Base-by-base conservation (phyloP, 2,113 vertebrate genomes). In the Asarcornis scutulata region DNA sequence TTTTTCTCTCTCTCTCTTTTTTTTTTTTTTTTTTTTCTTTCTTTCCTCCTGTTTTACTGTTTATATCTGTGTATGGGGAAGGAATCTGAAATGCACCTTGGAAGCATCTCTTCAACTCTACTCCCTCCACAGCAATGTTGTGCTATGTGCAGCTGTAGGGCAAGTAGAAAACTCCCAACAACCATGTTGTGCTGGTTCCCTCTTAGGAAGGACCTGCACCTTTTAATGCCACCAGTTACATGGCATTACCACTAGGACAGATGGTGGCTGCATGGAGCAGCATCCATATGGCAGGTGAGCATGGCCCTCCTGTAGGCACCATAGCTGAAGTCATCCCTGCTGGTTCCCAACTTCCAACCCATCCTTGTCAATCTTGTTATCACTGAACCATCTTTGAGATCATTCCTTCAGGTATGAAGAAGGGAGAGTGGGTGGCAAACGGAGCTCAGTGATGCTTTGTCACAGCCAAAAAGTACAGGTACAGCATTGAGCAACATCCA, bases 271-370 rank as follows among this genome's bases (percentile, higher is more conserved):
- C 8, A 0, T 12, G 52, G 48, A 83, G 77, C 42, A 66, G 76
- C 40, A 32, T 40, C 63, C 26, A 5, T 3, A 3, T 9, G 53
- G 20, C 26, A 36, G 36, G 21, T 6, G 4, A 52, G 34, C 7
- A 0, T 14, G 21, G 63, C 44, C 69, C 13, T 77, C 34, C 14
- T 0, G 0, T 55, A 78, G 55, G 50, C 42, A 50, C 11, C 0
- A 0, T 8, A 83, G 23, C 7, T 21, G 68, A 48, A 21, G 21
- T 38, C 52, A 27, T 75, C 27, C n/a, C 36, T 29, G 60, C 53
- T 20, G 8, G 4, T 71, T 17, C 12, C 63, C 85, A 6, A 18
- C 9, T 26, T 74, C 27, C 40, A 46, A 6, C 36, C 81, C 3
- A 0, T 31, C 36, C 32, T 67, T 3, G 1, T 2, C 38, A 58